Evolutionary conservation across 1,140 invertebrate genomes (phyloP), one percentile per base, ranked within the genome.

Genomic region (Dreissena polymorpha): DNA sequence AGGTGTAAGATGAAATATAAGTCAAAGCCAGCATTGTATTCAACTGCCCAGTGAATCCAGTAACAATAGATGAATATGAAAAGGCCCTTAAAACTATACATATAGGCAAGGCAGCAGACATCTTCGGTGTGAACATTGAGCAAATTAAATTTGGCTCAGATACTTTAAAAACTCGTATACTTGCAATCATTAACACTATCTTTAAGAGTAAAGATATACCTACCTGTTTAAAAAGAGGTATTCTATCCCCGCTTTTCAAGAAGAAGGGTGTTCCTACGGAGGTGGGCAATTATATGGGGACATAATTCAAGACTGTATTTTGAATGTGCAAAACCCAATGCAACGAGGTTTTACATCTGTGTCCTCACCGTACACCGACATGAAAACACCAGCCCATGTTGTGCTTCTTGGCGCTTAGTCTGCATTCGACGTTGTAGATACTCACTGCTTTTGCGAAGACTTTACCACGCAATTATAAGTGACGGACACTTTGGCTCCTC

Each of bases 391-490:
- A n/a, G n/a, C 55, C 1, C 27, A 39, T 39, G 39, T 75, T 39
- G 29, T 75, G 12, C 12, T 75, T 29, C 29, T 72, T 5, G 70
- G 51, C 27, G 70, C 70, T 10, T 6, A 53, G 18, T 72, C 70
- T 55, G 70, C 70, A 13, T 72, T 72, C 21, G 39, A 53, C 50
- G 70, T 72, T 1, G 70, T 72, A 18, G 70, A 72, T 49, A 72
- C 50, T 13, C 12, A 1, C 70, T 51, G 10, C 14, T 72, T 12
- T 14, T 70, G 23, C 13, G 29, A 29, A 13, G 13, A 39, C 21
- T 70, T 1, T 70, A 39, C 50, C 25, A 70, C 14, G 50, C 50
- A 10, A 27, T 25, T 0, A 21, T 70, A 18, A 10, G 2, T 70
- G 25, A 29, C 29, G 25, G 13, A 3, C 25, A 39, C 29, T n/a